Evolutionary conservation across 2,797 vertebrate genomes (phyloP).

Genomic region (Brotula barbata): DNA sequence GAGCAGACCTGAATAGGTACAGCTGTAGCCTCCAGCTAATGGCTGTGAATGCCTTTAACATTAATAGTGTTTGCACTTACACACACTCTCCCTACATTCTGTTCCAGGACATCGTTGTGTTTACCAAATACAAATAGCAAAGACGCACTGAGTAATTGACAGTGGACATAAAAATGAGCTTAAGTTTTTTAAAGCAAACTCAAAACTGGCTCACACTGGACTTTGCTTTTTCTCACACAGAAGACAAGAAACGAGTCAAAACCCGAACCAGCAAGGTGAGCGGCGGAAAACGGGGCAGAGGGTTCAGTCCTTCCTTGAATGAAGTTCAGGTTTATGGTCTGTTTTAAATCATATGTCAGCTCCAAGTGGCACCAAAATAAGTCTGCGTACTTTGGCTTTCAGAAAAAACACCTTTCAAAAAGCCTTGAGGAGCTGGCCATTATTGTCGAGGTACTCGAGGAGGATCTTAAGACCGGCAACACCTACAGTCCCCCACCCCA

Average conservation of each 20-base stretch:
- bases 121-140: neutral
- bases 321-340: fast-evolving
- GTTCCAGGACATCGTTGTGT: slow-evolving; percentile 1
- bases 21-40: neutral
- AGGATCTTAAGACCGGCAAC: slow-evolving; percentile 76
- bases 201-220: neutral
- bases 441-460: slow-evolving; percentile 86
- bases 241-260: slow-evolving; percentile 77
- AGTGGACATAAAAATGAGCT: neutral
- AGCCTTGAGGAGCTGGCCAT: slow-evolving; percentile 84
- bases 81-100: neutral
- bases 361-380: slow-evolving; percentile 1
- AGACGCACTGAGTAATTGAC: neutral
- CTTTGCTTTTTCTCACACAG: slow-evolving; percentile 46
- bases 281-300: neutral
- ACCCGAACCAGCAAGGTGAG: slow-evolving; percentile 75
- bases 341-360: slow-evolving; percentile 14
- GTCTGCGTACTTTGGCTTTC: slow-evolving; percentile 19
- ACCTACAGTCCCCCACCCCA: neutral
- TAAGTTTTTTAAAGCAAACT: neutral
- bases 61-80: neutral
- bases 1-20: no score
- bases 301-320: neutral
- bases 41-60: neutral
- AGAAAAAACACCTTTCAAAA: slow-evolving; percentile 71